Percentiles rank a stretch among this genome's conserved stretches.
Conservation (phyloP, 2,797 vertebrate genomes). For the Pygocentrus nattereri region DNA sequence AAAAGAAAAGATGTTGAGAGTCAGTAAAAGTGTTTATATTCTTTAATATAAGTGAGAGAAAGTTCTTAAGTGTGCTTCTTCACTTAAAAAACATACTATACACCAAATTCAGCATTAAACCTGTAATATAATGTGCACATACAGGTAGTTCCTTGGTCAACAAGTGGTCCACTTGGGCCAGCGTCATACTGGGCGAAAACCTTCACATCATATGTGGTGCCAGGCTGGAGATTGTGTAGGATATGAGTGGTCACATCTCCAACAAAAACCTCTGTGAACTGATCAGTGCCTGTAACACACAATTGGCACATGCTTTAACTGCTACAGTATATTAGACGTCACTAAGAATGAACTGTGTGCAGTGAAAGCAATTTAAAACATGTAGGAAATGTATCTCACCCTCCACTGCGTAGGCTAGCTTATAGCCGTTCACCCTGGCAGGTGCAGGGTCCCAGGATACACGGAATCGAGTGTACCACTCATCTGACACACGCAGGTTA, state of each 20-base stretch:
- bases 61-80: background rate
- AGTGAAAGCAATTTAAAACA: background rate
- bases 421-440: conserved; percentile 92
- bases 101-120: background rate
- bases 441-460: conserved; percentile 95
- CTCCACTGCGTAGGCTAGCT: conserved; percentile 90
- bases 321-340: background rate
- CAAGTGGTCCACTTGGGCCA: conserved; percentile 88
- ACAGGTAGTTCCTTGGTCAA: conserved; percentile 94
- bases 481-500: conserved; percentile 95
- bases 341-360: background rate
- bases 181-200: conserved; percentile 93
- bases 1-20: conserved; percentile 36
- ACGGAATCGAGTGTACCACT: conserved; percentile 98
- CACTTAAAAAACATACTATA: background rate
- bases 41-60: background rate
- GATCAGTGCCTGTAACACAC: conserved; percentile 79
- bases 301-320: background rate
- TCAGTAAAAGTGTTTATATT: background rate
- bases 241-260: conserved; percentile 92
- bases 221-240: conserved; percentile 91
- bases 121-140: conserved; percentile 66
- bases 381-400: conserved; percentile 75
- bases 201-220: conserved; percentile 92
- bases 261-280: conserved; percentile 87